Conservation (phyloP, 2,113 vertebrate genomes). For the Lophius piscatorius region DNA sequence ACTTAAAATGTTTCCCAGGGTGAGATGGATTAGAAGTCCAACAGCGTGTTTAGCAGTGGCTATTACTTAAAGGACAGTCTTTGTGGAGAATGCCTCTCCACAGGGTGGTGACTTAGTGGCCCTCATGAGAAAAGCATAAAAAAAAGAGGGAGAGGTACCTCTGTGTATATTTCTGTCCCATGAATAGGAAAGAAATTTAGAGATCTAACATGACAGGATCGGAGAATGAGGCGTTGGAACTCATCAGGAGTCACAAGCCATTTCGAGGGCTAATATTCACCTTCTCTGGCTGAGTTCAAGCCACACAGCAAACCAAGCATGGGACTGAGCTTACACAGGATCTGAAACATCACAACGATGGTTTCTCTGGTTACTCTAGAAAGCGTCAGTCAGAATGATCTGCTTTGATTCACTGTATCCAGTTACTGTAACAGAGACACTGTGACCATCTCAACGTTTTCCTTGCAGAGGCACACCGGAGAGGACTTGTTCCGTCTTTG, state of each 20-base stretch:
- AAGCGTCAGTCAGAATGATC: constrained; percentile 29
- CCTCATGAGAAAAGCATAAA: constrained; percentile 34
- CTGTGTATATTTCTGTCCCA: too few species aligned
- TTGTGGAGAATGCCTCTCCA: constrained; percentile 47
- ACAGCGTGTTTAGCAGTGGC: constrained; percentile 56
- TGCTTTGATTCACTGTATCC: constrained; percentile 41
- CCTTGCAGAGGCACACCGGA: constrained; percentile 59
- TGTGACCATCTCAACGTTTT: constrained; percentile 51
- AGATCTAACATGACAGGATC: constrained; percentile 38
- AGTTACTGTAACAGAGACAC: constrained; percentile 46
- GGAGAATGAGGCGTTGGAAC: constrained; percentile 39
- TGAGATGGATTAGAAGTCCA: constrained; percentile 64
- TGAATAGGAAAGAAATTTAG: constrained; percentile 43
- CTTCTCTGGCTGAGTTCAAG: constrained; percentile 43
- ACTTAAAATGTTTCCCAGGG: constrained; percentile 74
- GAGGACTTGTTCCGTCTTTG: constrained; percentile 35
- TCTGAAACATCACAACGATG: constrained; percentile 52
- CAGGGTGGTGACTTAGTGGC: constrained; percentile 60
- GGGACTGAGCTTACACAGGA: constrained; percentile 48
- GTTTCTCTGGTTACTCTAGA: constrained; percentile 47
- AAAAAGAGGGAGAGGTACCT: constrained; percentile 4
- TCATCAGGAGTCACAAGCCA: constrained; percentile 52
- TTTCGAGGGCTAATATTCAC: constrained; percentile 57
- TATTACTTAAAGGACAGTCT: constrained; percentile 60
- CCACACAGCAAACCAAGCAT: constrained; percentile 56